phyloP scores from a whole-genome alignment of 2,113 vertebrate species.

The Tichodroma muraria region DNA sequence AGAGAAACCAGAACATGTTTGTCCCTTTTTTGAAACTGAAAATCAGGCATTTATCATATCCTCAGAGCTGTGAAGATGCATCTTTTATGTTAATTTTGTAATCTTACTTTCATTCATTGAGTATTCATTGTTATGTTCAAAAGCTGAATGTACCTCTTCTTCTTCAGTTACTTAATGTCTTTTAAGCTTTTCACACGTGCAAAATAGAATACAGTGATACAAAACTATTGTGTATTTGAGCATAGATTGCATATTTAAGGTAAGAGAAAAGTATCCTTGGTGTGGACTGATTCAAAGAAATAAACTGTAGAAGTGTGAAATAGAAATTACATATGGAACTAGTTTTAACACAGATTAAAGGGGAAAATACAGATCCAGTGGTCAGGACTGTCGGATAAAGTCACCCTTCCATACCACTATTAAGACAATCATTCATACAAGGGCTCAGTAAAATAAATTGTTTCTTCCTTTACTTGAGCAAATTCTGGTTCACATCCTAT shows the following conservation, averaged over 20 bases:
- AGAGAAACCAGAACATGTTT: not conserved
- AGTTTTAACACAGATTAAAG: not conserved
- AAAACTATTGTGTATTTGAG: not conserved
- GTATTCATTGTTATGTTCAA: not conserved
- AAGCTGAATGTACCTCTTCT: not conserved
- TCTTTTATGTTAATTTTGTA: not conserved
- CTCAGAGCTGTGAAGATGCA: not conserved
- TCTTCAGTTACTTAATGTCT: not conserved
- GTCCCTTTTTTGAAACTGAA: not conserved
- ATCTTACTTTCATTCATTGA: not conserved
- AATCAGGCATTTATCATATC: not conserved
- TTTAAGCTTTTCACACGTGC: not conserved
- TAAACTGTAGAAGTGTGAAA: not conserved
- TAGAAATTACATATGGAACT: not conserved
- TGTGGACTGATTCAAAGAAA: not conserved
- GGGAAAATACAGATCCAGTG: fast-evolving
- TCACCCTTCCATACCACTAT: not conserved
- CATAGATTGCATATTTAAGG: not conserved
- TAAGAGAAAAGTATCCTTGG: not conserved
- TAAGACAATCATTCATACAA: not conserved
- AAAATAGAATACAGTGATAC: not conserved
- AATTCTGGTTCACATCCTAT: not conserved
- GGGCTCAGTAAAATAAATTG: not conserved
- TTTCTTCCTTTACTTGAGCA: not conserved
- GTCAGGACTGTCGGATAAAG: not conserved